These are phyloP conservation scores for Euura saliciscinereae DNA, from an alignment of 1,140 invertebrate species.

Conservation along the genomic window DNA sequence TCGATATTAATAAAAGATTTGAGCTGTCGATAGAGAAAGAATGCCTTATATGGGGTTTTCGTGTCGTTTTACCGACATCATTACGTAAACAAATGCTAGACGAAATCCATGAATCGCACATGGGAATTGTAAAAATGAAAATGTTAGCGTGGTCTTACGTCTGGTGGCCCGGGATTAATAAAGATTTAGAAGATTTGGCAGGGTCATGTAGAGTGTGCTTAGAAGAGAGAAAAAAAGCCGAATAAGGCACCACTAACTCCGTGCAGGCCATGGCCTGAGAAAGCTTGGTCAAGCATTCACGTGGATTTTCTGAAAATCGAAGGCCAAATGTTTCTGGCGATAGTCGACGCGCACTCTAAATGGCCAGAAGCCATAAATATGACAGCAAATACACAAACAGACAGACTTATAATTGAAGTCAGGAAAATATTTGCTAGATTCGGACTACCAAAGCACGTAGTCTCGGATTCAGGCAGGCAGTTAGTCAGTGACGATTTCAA, in stretches of 20 bases:
- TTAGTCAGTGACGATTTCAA: slow-evolving; percentile 21
- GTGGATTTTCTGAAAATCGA: slow-evolving; percentile 20
- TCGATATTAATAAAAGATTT: slow-evolving; percentile 5
- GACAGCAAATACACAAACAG: slow-evolving; percentile 9
- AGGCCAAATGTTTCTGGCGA: slow-evolving; percentile 13
- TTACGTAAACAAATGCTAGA: slow-evolving; percentile 33
- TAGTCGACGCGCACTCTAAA: slow-evolving; percentile 26
- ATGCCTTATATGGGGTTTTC: slow-evolving; percentile 34
- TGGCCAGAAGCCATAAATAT: slow-evolving; percentile 25
- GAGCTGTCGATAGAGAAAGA: slow-evolving; percentile 11
- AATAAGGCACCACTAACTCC: slow-evolving; percentile 9
- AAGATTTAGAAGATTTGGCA: slow-evolving; percentile 44
- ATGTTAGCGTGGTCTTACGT: slow-evolving; percentile 45
- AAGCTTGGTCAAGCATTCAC: slow-evolving; percentile 14
- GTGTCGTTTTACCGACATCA: slow-evolving; percentile 39
- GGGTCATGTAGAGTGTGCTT: slow-evolving; percentile 35
- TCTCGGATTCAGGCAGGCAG: slow-evolving; percentile 30
- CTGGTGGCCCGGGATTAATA: slow-evolving; percentile 56
- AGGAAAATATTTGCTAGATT: slow-evolving; percentile 25
- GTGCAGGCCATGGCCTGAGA: slow-evolving; percentile 9
- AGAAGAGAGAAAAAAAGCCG: slow-evolving; percentile 14
- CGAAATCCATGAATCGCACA: slow-evolving; percentile 50
- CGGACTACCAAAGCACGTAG: slow-evolving; percentile 27
- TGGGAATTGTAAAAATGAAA: slow-evolving; percentile 56
- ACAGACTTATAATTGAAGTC: slow-evolving; percentile 12